Base-by-base conservation (phyloP, 2,113 vertebrate genomes). In the Catharus fuscescens region DNA sequence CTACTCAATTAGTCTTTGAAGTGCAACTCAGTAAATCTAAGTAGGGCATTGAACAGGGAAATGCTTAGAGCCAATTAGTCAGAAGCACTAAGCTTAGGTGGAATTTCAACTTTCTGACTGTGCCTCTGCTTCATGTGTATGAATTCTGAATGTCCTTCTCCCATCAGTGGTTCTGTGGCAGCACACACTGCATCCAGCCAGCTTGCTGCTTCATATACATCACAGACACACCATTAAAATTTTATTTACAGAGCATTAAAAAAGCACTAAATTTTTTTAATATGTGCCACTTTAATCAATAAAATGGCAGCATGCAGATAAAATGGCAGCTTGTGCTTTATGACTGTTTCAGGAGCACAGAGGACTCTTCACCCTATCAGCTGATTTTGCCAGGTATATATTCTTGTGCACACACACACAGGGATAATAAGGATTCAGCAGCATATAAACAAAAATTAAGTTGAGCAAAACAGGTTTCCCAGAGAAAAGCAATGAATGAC, bases 1-100 rank as follows among this genome's bases (percentile, higher is more conserved):
- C 85, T 86, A 72, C 38, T 86, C 85, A 83, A 90, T 72, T 91
- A 96, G 66, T 50, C 95, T 95, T 84, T 96, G 88, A 94, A 95
- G 82, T 83, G 38, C 38, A 80, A 59, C 76, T 88, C 34, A 8
- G 62, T 86, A 84, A 95, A 92, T 69, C 25, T 80, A 97, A 95
- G 80, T 74, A 94, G 92, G 76, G 60, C 86, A 93, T 1, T 47
- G 60, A 92, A 80, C 48, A 92, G 72, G 95, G 69, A 96, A 95
- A 86, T 16, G 72, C 88, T 90, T n/a, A 62, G 54, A 91, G 80
- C 34, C 47, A 88, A 52, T 92, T 62, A 93, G 72, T 78, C 91
- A 88, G 94, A 93, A 92, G 80, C 44, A 56, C 65, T 86, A 92
- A 84, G 86, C 88, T 86, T 21, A 78, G 52, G 88, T 48, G 65